Conservation (phyloP, 2,113 vertebrate genomes). For the Sander lucioperca region DNA sequence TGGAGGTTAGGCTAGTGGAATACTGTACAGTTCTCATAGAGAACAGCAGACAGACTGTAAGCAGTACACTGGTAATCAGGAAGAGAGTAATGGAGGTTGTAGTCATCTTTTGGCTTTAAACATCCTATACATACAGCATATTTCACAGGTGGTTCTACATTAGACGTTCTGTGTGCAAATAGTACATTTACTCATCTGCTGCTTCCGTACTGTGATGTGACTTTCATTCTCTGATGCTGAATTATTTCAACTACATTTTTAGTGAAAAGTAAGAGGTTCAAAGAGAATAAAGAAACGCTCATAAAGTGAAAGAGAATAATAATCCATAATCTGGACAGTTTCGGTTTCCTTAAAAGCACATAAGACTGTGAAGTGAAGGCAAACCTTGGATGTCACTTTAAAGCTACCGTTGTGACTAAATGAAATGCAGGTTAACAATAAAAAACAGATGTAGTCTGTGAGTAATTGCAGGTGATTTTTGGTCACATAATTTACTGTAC, state of each 20-base stretch:
- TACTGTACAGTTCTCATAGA: neutral
- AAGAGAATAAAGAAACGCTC: conserved; percentile 3
- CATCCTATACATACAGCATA: neutral
- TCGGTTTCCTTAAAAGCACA: conserved; percentile 31
- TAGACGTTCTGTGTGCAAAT: neutral
- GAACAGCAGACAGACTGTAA: neutral
- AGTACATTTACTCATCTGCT: conserved; percentile 20
- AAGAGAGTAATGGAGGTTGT: neutral
- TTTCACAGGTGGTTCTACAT: neutral
- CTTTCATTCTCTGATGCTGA: neutral
- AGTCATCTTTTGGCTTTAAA: neutral
- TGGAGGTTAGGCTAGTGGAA: neutral
- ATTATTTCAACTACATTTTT: neutral
- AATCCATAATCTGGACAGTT: conserved; percentile 1
- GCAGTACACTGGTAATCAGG: neutral
- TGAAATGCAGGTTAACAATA: neutral
- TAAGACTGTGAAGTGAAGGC: conserved; percentile 34
- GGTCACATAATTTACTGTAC: conserved; percentile 4
- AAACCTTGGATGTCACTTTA: conserved; percentile 15
- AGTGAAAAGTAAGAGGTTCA: conserved; percentile 27
- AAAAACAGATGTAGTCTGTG: neutral
- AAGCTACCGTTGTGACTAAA: conserved; percentile 29
- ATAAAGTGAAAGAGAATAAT: conserved; percentile 1
- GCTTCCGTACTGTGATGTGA: neutral
- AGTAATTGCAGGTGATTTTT: conserved; percentile 8